Percentiles rank a stretch among this genome's conserved stretches.
Evolutionary conservation across 2,113 vertebrate species (phyloP).

Genomic region (Urocitellus parryii): DNA sequence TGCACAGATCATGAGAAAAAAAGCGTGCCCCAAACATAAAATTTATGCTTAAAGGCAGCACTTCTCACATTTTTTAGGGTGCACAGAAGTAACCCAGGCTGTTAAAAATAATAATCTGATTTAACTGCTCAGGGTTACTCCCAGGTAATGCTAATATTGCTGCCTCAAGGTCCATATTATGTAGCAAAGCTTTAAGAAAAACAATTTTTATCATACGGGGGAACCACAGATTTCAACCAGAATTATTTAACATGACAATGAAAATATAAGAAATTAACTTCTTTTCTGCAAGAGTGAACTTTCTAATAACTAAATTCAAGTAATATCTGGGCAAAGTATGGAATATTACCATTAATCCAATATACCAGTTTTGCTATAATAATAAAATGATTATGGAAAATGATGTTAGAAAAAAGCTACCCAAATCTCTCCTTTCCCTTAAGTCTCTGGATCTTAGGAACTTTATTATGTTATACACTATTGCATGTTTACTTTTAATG

Average conservation of each 20-base stretch:
- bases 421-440: neutral
- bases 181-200: neutral
- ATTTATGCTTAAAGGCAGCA: neutral
- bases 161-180: neutral
- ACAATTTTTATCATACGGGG: neutral
- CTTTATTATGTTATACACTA: neutral
- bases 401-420: neutral
- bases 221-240: neutral
- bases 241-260: neutral
- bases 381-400: neutral
- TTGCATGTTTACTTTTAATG: neutral
- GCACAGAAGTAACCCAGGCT: neutral
- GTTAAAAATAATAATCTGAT: neutral
- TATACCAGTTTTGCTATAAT: neutral
- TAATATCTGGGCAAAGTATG: neutral
- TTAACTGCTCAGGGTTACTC: neutral
- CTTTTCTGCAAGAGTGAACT: neutral
- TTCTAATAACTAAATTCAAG: slow-evolving; percentile 38
- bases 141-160: neutral
- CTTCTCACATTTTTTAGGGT: neutral
- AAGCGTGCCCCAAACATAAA: neutral
- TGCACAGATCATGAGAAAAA: neutral
- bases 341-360: neutral
- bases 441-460: neutral
- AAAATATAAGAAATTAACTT: neutral